A percentile compares a stretch with the other conserved stretches of the same genome.
phyloP scores from a whole-genome alignment of 2,113 vertebrate species.

The Varanus salvator region DNA sequence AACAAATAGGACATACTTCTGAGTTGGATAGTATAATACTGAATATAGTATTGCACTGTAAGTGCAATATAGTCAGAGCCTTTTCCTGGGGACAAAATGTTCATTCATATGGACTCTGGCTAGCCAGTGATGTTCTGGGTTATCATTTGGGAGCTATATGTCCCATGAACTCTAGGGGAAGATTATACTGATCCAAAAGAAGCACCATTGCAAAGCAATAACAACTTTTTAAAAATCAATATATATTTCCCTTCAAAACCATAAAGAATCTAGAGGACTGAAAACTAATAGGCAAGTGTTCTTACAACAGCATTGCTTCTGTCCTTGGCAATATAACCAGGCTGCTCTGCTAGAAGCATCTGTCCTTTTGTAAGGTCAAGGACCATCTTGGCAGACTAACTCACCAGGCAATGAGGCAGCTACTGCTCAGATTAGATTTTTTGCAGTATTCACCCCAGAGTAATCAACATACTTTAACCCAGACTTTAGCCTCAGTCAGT shows the following conservation, averaged over 20 bases:
- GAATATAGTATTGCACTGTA: neutral
- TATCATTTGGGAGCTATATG: constrained; percentile 14
- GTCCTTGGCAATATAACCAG: neutral
- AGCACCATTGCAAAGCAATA: neutral
- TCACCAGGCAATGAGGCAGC: neutral
- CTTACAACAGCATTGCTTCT: rapidly evolving
- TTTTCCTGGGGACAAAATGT: neutral
- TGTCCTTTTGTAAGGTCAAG: neutral
- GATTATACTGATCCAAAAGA: constrained; percentile 60
- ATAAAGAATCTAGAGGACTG: neutral
- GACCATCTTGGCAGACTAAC: neutral
- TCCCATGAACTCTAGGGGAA: constrained; percentile 29
- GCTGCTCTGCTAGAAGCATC: neutral
- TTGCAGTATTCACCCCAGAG: neutral
- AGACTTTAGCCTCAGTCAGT: neutral
- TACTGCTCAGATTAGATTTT: neutral
- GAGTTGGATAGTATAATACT: no score
- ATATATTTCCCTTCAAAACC: constrained; percentile 28
- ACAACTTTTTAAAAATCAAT: constrained; percentile 46
- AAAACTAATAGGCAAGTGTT: neutral
- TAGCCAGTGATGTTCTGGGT: constrained; percentile 29
- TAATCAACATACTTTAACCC: neutral
- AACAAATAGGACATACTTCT: no score
- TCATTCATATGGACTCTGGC: constrained; percentile 13
- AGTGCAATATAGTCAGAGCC: neutral